Evolutionary conservation across 2,888 invertebrate genomes (phyloP), one percentile per base, ranked within the genome.

Genomic region (Lepidochrysops patricia): DNA sequence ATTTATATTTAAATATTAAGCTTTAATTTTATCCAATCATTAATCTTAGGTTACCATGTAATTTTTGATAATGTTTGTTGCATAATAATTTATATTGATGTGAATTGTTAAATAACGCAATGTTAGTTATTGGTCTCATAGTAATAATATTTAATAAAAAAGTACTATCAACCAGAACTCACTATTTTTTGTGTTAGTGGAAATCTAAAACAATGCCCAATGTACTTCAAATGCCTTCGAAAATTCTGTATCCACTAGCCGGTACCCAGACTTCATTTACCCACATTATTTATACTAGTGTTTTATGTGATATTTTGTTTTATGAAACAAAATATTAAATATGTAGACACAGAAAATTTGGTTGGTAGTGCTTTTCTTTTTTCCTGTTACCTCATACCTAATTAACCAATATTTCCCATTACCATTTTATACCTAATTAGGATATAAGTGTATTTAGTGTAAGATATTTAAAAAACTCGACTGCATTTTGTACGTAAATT

Each of bases 11-110:
- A 23, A 35, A 13, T 6, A 25, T 7, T 57, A 57, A 57, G 25
- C 25, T 58, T 58, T 58, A 58, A 48, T 6, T 26, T 57, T 34
- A 23, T 57, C 25, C 37, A 37, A 37, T 37, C n/a, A 9, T 34
- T 57, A 54, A 54, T 37, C 5, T 57, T 37, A 60, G 27, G 59
- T 56, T 58, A 58, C 60, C 61, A 61, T 60, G 58, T 57, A 60
- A 23, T 58, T n/a, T 4, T n/a, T 19, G n/a, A 19, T 50, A 50
- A 26, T 32, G 29, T 15, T 19, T 54, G 29, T 32, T 12, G 15
- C 29, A 54, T 54, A 54, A 15, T 54, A 32, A 29, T 29, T 9
- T 15, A 19, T 27, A 13, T 19, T 50, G 6, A 13, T 50, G 15
- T 54, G 9, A 32, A 9, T 32, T 32, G n/a, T 12, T 2, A 34